Conservation (phyloP, 2,888 invertebrate genomes). For the Drosophila siamana region DNA sequence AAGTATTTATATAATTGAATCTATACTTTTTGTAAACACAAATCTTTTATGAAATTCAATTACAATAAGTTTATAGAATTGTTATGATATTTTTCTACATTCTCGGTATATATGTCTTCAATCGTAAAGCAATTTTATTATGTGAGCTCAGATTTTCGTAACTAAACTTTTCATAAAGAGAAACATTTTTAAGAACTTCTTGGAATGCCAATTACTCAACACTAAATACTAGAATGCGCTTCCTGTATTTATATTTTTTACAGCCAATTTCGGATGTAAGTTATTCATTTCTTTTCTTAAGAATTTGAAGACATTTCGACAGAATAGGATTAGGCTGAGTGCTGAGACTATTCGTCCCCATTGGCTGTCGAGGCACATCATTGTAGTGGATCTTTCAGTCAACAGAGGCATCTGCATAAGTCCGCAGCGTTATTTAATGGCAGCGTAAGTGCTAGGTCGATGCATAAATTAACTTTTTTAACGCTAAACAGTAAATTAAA, state of each 20-base stretch:
- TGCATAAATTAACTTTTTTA: conserved; percentile 58
- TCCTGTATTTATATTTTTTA: neutral
- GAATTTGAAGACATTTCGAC: conserved; percentile 13
- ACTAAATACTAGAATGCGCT: neutral
- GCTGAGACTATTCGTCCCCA: conserved; percentile 16
- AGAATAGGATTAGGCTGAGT: conserved; percentile 36
- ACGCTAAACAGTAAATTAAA: conserved; percentile 53
- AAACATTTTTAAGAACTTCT: neutral
- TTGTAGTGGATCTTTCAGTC: conserved; percentile 2
- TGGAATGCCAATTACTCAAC: neutral
- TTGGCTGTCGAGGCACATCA: conserved; percentile 5
- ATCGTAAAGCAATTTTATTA: no score
- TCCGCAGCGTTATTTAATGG: conserved; percentile 20
- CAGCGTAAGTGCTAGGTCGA: conserved; percentile 1
- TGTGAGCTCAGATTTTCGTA: no score
- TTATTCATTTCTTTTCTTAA: neutral
- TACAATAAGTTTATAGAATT: neutral
- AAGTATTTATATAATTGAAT: no score
- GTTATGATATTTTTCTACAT: no score
- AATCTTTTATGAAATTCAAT: neutral
- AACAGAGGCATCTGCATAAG: conserved; percentile 35
- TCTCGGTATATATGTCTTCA: no score
- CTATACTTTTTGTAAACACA: no score
- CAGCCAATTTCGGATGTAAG: conserved; percentile 19
- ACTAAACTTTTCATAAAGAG: no score